A percentile compares a stretch with the other conserved stretches of the same genome.
phyloP scores from a whole-genome alignment of 2,113 vertebrate species.

The Helogale parvula region DNA sequence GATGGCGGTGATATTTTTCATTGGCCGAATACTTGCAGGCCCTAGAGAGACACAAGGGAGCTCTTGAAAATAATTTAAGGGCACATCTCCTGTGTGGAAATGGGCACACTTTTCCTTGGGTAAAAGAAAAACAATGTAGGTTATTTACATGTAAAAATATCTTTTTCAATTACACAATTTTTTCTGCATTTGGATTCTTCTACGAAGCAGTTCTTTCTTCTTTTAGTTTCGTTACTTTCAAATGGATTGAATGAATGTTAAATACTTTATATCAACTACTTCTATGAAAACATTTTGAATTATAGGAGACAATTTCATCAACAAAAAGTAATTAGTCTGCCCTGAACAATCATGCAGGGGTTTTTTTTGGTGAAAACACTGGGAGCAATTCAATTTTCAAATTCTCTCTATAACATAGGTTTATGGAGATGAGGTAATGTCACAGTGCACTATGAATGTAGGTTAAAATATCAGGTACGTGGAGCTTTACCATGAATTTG shows the following conservation, averaged over 20 bases:
- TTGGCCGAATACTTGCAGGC: conserved; percentile 96
- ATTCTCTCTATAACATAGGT: neutral
- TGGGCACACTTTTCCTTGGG: conserved; percentile 37
- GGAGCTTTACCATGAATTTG: conserved; percentile 68
- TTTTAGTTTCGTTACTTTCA: neutral
- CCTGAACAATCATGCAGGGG: neutral
- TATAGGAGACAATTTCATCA: conserved; percentile 69
- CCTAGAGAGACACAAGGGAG: conserved; percentile 88
- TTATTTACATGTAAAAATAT: neutral
- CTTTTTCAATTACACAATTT: neutral
- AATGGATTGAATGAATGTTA: neutral
- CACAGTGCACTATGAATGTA: conserved; percentile 48
- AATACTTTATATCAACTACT: conserved; percentile 20
- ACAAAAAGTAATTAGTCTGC: conserved; percentile 33
- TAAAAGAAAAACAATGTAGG: neutral
- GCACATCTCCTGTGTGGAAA: conserved; percentile 18
- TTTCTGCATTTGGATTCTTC: conserved; percentile 23
- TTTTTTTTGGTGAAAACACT: neutral
- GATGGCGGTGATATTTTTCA: conserved; percentile 99
- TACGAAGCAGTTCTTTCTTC: neutral
- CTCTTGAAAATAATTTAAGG: conserved; percentile 86
- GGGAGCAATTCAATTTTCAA: neutral
- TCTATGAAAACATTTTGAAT: conserved; percentile 55
- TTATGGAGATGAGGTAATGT: conserved; percentile 66
- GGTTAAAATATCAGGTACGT: conserved; percentile 56